Percentiles rank a stretch among this genome's conserved stretches.
Conservation (phyloP, 2,113 vertebrate species). For the Lepus americanus region DNA sequence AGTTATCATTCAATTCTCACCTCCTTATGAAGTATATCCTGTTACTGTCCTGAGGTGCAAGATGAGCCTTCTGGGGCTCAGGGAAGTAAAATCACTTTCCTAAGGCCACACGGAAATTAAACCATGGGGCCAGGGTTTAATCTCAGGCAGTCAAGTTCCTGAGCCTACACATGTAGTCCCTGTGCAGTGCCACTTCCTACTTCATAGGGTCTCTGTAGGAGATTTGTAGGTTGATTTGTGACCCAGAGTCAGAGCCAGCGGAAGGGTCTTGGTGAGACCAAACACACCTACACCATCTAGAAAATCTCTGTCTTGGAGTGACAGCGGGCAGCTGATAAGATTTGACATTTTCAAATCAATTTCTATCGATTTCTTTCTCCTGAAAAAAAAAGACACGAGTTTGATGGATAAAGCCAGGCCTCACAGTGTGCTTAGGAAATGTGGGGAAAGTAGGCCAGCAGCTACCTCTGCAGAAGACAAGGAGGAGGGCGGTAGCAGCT, state of each 20-base stretch:
- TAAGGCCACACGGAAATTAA: constrained; percentile 58
- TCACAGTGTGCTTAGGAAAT: background rate
- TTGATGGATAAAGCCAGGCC: constrained; percentile 81
- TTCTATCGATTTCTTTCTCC: constrained; percentile 86
- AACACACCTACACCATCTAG: constrained; percentile 71
- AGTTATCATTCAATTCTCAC: constrained; percentile 20
- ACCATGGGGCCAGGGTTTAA: background rate
- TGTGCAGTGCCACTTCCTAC: background rate
- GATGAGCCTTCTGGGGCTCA: constrained; percentile 22
- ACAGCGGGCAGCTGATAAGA: constrained; percentile 83
- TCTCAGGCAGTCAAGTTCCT: background rate
- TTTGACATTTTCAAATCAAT: constrained; percentile 87
- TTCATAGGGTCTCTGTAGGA: background rate
- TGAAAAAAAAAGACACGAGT: constrained; percentile 80
- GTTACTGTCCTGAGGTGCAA: background rate
- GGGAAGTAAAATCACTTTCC: constrained; percentile 48
- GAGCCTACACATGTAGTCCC: background rate
- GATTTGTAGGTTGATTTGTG: background rate
- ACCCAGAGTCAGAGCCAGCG: constrained; percentile 68
- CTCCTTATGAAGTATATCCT: background rate
- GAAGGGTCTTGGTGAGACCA: constrained; percentile 76
- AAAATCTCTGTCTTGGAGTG: constrained; percentile 75
- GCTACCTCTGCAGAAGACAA: background rate
- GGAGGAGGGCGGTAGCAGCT: background rate
- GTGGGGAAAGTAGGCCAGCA: background rate